Evolutionary conservation across 2,888 invertebrate species (phyloP), one percentile per base, ranked within the genome.

Genomic region (Ichneumoninae sp.): DNA sequence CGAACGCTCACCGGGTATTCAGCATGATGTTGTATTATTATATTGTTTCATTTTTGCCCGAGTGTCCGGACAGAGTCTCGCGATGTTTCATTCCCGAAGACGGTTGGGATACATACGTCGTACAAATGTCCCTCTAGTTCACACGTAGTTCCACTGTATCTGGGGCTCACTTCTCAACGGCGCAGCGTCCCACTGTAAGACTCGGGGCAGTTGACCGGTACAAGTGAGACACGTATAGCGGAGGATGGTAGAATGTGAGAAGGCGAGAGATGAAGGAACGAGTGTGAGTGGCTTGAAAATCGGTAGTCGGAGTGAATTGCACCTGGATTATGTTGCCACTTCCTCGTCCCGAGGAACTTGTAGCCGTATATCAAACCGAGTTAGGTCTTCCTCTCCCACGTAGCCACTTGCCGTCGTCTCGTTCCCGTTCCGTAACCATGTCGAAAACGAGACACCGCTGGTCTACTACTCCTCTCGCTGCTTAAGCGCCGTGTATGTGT

Each of bases 351-450:
- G 83, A 81, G 87, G 87, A 90, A 90, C 88, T 89, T 87, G 90
- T 86, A 89, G 87, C 87, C 89, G 86, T 90, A 89, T 90, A 90
- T 90, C 90, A 90, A 90, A 90, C 87, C 86, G 87, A 90, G 88
- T 89, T 89, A 89, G 86, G 88, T 90, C 90, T 88, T 88, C 88
- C 86, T 87, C 82, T 86, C 86, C 76, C 76, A 66, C 76, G 76
- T 76, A 76, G 8, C 22, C 36, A 52, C 52, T 74, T 84, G 85
- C 72, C 87, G 84, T 78, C 70, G 83, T 80, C 80, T 80, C 87
- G 86, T 88, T 86, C 88, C 88, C 82, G 88, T 86, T 85, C 89
- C 87, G 70, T 85, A 33, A n/a, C 44, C 71, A 47, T 62, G 33
- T 52, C 70, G 71, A 78, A 78, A 71, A 70, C 70, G 69, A 60